These are phyloP conservation scores for Artemia sinica DNA, from an alignment of 2,888 invertebrate genomes.

Conservation along the genomic window DNA sequence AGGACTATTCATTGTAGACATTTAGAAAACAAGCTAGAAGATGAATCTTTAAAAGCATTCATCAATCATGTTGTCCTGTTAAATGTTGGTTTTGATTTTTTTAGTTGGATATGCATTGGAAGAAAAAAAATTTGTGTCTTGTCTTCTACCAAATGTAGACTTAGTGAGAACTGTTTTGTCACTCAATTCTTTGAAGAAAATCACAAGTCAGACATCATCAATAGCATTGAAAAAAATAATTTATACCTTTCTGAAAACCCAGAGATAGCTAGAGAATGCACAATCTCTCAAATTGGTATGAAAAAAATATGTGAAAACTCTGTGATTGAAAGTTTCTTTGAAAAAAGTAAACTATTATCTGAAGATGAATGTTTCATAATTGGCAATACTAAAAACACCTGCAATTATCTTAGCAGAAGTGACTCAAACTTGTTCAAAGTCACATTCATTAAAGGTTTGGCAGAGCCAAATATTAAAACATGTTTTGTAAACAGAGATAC, in stretches of 20 bases:
- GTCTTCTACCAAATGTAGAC: not conserved
- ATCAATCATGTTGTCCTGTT: not conserved
- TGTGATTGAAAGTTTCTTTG: not conserved
- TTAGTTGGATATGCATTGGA: not conserved
- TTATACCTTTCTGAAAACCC: not conserved
- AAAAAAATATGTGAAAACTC: not conserved
- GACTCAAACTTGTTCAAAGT: not conserved
- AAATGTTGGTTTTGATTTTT: not conserved
- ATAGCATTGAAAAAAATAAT: not conserved
- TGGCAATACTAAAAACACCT: not conserved
- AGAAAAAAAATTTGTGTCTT: not conserved
- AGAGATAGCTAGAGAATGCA: not conserved
- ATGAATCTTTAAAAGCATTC: no score
- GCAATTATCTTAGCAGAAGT: not conserved
- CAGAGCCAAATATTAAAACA: not conserved
- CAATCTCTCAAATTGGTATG: not conserved
- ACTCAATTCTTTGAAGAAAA: not conserved
- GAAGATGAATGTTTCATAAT: not conserved
- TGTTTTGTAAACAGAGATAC: slow-evolving; percentile 5
- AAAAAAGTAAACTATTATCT: not conserved
- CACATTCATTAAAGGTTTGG: not conserved
- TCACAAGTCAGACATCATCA: not conserved
- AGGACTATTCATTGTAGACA: no score
- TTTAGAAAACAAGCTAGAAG: no score
- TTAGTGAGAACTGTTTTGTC: not conserved